Conservation (phyloP, 2,113 vertebrate genomes). For the Amazona vittata region DNA sequence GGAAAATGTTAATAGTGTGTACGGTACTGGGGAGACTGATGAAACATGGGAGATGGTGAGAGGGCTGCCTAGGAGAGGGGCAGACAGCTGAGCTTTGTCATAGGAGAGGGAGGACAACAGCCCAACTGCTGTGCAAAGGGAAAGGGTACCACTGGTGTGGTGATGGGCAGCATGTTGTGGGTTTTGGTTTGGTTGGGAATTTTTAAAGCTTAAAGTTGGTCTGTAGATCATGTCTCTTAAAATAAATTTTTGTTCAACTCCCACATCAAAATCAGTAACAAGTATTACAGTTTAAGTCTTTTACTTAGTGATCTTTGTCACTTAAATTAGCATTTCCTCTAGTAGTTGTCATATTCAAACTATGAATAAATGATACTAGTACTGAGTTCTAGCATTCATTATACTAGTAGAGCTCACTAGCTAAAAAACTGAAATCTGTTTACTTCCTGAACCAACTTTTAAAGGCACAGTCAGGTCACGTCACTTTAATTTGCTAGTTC, state of each 20-base stretch:
- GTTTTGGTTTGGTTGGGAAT: background rate
- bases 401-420: background rate
- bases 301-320: background rate
- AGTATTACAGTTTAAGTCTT: background rate
- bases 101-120: background rate
- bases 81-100: background rate
- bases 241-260: background rate
- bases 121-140: background rate
- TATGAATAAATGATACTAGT: background rate
- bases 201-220: background rate
- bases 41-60: background rate
- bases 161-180: background rate
- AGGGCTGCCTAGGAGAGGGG: background rate
- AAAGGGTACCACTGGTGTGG: background rate
- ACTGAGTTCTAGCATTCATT: background rate
- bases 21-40: accelerated
- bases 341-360: background rate
- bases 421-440: background rate
- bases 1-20: background rate
- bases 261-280: background rate
- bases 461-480: background rate
- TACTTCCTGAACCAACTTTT: background rate
- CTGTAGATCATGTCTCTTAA: background rate
- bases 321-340: background rate
- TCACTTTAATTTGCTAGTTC: background rate